Percentiles rank a stretch among this genome's conserved stretches.
These are phyloP conservation scores for Desoria tigrina DNA, from an alignment of 2,888 invertebrate species.

Conservation along the genomic window DNA sequence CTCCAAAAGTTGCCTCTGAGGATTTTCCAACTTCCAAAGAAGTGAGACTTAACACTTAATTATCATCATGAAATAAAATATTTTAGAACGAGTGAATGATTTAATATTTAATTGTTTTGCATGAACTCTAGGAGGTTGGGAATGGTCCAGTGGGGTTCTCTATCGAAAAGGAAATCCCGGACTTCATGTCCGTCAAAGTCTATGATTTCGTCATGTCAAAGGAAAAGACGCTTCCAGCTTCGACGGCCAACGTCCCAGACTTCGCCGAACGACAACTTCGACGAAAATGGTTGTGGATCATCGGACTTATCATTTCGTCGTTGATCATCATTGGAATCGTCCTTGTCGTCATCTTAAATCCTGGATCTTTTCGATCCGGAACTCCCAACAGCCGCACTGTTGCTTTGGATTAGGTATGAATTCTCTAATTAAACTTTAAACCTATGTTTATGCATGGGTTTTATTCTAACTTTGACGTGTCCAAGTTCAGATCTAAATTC, in stretches of 20 bases:
- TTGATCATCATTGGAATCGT: conserved; percentile 23
- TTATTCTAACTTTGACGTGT: too few species aligned
- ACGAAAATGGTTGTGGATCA: not conserved
- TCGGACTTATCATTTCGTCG: conserved; percentile 2
- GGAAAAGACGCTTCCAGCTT: conserved; percentile 21
- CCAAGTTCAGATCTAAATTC: too few species aligned
- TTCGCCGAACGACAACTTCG: conserved; percentile 1
- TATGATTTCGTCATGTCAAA: conserved; percentile 33
- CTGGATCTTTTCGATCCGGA: too few species aligned
- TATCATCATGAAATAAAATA: not conserved
- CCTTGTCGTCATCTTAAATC: not conserved
- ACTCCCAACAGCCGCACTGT: too few species aligned
- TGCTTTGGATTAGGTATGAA: too few species aligned
- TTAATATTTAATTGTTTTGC: not conserved
- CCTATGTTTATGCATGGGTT: too few species aligned
- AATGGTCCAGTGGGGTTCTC: conserved; percentile 15
- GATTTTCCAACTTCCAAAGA: too few species aligned
- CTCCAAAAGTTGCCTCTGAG: too few species aligned
- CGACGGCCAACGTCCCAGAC: not conserved
- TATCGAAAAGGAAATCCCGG: conserved; percentile 27
- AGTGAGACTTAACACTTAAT: too few species aligned
- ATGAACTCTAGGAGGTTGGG: not conserved
- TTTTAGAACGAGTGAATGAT: conserved; percentile 1
- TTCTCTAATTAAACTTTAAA: too few species aligned
- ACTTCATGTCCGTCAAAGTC: conserved; percentile 14